These are phyloP conservation scores for Acrocephalus scirpaceus DNA, from an alignment of 2,797 vertebrate genomes.

Conservation along the genomic window DNA sequence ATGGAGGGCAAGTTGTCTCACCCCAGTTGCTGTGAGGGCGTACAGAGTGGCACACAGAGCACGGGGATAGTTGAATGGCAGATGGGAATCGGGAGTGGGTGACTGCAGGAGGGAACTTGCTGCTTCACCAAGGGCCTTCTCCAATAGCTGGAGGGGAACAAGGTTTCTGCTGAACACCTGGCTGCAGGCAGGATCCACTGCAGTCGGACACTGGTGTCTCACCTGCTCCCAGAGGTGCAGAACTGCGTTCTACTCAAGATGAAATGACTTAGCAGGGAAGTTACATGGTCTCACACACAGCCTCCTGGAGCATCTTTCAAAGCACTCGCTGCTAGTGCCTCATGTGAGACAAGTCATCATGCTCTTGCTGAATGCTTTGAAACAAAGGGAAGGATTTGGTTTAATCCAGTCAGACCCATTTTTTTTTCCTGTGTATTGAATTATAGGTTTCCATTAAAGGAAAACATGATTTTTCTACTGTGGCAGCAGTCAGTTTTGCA, in stretches of 20 bases:
- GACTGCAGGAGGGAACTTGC: not conserved
- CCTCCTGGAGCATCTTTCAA: not conserved
- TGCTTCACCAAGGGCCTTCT: not conserved
- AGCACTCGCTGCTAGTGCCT: not conserved
- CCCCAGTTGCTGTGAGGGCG: not conserved
- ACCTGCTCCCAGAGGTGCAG: not conserved
- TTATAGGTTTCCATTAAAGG: not conserved
- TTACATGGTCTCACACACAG: not conserved
- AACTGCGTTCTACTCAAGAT: not conserved
- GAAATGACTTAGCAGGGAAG: not conserved
- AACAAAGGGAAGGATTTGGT: not conserved
- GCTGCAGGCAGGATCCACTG: not conserved
- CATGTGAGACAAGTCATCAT: not conserved
- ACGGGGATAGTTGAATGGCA: not conserved
- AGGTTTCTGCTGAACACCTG: not conserved
- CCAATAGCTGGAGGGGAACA: not conserved
- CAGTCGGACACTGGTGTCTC: not conserved
- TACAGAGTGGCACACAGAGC: not conserved
- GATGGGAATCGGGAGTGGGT: fast-evolving
- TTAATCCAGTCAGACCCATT: not conserved
- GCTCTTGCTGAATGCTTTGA: not conserved
- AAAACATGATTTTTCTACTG: not conserved
- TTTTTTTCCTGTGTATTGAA: not conserved
- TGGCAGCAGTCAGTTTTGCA: not conserved
- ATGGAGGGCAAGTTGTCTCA: not conserved